phyloP scores from a whole-genome alignment of 2,888 invertebrate genomes.

The Nephrotoma appendiculata region DNA sequence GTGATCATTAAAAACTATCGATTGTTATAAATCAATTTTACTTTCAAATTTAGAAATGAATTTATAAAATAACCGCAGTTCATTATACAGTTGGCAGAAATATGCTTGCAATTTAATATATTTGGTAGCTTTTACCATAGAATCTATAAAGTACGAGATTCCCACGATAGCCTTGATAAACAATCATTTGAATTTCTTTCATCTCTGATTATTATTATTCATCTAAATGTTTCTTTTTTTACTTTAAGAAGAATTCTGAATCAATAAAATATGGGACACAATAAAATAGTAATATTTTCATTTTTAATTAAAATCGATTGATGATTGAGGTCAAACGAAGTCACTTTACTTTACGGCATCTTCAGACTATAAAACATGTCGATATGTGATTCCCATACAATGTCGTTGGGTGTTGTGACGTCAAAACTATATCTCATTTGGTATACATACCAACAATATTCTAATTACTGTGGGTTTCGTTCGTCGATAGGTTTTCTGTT shows the following conservation, averaged over 20 bases:
- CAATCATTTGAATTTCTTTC: not conserved
- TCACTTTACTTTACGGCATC: not conserved
- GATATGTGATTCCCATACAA: not conserved
- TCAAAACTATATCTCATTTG: not conserved
- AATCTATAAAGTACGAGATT: not conserved
- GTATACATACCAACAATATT: not conserved
- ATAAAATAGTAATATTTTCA: not conserved
- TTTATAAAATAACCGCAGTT: not conserved
- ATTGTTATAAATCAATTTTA: not conserved
- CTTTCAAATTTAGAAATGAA: not conserved
- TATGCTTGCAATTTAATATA: not conserved
- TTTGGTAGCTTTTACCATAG: not conserved
- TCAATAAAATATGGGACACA: not conserved
- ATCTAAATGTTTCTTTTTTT: not conserved
- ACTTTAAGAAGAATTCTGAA: not conserved
- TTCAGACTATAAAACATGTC: not conserved
- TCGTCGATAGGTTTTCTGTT: not conserved
- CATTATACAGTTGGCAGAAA: not conserved
- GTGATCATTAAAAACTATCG: not conserved
- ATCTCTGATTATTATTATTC: not conserved
- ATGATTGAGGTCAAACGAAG: not conserved
- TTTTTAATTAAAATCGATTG: not conserved
- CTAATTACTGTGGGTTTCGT: not conserved
- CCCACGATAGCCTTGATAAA: not conserved
- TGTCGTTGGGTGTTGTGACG: not conserved